phyloP scores from a whole-genome alignment of 2,113 vertebrate species.

The Spea multiplicata region DNA sequence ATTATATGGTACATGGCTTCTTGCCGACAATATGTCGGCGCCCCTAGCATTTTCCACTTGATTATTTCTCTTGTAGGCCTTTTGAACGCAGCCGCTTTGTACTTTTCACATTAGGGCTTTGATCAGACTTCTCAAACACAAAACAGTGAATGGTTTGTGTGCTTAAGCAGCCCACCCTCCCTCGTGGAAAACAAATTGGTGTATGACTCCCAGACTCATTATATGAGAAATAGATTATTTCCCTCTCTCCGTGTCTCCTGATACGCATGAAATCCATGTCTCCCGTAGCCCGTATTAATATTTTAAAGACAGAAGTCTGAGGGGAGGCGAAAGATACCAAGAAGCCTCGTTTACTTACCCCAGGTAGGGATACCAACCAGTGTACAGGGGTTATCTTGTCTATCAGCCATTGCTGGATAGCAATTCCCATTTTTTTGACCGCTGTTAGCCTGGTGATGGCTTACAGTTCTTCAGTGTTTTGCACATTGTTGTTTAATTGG shows the following conservation, averaged over 20 bases:
- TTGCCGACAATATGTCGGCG: conserved; percentile 1
- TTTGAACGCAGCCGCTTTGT: conserved; percentile 9
- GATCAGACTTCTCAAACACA: neutral
- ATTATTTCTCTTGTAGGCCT: conserved; percentile 21
- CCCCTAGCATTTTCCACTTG: conserved; percentile 13
- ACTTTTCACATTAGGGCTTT: neutral
- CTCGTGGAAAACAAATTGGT: neutral
- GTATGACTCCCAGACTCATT: neutral
- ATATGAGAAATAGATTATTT: neutral
- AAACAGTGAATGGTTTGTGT: neutral
- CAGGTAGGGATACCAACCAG: too few species aligned
- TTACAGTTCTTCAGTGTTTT: too few species aligned
- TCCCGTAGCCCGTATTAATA: too few species aligned
- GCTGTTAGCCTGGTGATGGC: too few species aligned
- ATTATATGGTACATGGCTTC: neutral
- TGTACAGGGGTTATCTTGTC: too few species aligned
- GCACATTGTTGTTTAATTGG: too few species aligned
- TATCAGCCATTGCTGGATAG: too few species aligned
- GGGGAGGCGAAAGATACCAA: too few species aligned
- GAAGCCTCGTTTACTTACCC: too few species aligned
- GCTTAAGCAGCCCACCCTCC: neutral
- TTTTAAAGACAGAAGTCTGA: too few species aligned
- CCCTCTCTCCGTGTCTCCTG: neutral
- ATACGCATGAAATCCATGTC: too few species aligned
- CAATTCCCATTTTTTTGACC: too few species aligned